Evolutionary conservation across 2,797 vertebrate genomes (phyloP).

Genomic region (Podarcis lilfordi): DNA sequence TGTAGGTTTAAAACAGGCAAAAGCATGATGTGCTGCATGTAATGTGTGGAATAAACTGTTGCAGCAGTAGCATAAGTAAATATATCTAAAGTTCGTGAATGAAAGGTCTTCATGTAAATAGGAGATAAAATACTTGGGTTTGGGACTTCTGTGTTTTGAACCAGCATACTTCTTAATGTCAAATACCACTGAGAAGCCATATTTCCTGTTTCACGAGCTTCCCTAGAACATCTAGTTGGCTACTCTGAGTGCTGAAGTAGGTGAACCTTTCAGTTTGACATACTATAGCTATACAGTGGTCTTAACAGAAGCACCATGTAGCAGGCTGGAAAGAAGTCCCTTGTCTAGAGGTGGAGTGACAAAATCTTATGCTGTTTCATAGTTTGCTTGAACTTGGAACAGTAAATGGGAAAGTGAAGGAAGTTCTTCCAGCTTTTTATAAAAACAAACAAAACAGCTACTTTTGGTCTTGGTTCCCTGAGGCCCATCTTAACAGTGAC

Average conservation of each 20-base stretch:
- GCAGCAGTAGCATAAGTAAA: too few species aligned
- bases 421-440: background rate
- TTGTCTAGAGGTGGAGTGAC: background rate
- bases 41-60: too few species aligned
- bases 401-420: background rate
- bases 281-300: background rate
- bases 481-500: background rate
- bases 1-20: background rate
- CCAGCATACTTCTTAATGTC: too few species aligned
- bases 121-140: too few species aligned
- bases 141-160: too few species aligned
- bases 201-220: too few species aligned
- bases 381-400: background rate
- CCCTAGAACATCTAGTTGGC: too few species aligned
- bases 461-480: background rate
- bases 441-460: background rate
- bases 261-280: background rate
- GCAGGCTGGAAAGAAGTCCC: background rate
- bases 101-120: background rate
- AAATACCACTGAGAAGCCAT: too few species aligned
- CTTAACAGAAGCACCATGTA: background rate
- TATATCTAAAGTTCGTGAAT: background rate
- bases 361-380: background rate
- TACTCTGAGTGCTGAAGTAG: too few species aligned
- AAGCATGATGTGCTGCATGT: background rate